Evolutionary conservation across 2,113 vertebrate species (phyloP), one percentile per base, ranked within the genome.

Genomic region (Ardeotis arabs): DNA sequence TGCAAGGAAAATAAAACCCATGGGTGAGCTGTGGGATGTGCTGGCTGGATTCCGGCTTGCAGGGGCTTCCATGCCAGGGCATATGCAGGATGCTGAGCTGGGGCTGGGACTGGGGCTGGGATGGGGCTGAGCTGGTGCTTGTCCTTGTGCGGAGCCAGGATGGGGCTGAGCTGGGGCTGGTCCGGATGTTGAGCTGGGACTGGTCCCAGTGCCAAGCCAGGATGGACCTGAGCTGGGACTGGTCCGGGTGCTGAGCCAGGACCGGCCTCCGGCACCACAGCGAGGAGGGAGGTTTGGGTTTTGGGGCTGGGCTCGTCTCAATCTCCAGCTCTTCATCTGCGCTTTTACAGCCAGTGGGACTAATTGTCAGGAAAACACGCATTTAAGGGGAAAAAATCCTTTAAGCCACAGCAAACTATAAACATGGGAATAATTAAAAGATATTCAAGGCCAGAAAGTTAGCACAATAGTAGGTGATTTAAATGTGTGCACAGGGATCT

Each of bases 211-310:
- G 49, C 33, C 14, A 41, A 66, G 18, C 27, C 20, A 16, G 19
- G 33, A 33, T n/a, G 25, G 12, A 9, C 28, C 25, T 31, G 52
- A 56, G 25, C 27, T 6, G 5, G 28, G 5, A 10, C 19, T 7
- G 58, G 47, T 31, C 33, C 44, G 3, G 4, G 69, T 1, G 37
- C 77, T 12, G 41, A 76, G 24, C 53, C 5, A 4, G 70, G 25
- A 21, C 3, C 3, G 22, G 52, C 25, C 14, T 14, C 28, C 0
- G 0, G 60, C 67, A 31, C 35, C 0, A 1, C 35, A 20, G 27
- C 1, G 0, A 5, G 3, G 6, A 55, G 62, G 15, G 29, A 63
- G 23, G 6, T 62, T 66, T 59, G 88, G 60, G 2, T 44, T 69
- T n/a, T 0, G 8, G 14, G 27, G 27, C 59, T 28, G 59, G 67